Evolutionary conservation across 1,140 invertebrate genomes (phyloP).

Genomic region (Metaphire vulgaris): DNA sequence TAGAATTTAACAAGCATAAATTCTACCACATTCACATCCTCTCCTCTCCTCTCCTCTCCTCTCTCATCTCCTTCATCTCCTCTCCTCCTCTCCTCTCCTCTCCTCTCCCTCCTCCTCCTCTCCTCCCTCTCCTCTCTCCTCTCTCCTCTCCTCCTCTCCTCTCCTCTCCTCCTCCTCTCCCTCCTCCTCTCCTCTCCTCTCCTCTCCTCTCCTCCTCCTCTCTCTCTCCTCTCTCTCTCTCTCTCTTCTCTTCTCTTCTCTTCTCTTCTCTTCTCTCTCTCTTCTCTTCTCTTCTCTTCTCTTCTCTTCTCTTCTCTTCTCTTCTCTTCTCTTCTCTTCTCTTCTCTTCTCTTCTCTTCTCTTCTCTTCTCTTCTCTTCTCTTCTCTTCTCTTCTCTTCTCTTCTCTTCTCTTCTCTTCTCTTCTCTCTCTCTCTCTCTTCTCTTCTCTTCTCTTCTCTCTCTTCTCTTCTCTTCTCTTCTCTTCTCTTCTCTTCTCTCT

Average conservation of each 20-base stretch:
- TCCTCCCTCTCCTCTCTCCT: not conserved
- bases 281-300: not conserved
- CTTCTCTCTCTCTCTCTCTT: no score
- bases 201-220: not conserved
- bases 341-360: not conserved
- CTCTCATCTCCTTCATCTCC: not conserved
- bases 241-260: not conserved
- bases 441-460: no score
- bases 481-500: no score
- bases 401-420: no score
- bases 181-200: not conserved
- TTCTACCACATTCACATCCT: not conserved
- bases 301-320: not conserved
- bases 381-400: no score
- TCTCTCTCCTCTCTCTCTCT: not conserved
- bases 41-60: not conserved
- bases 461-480: no score
- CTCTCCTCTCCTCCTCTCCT: not conserved
- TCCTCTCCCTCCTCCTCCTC: not conserved
- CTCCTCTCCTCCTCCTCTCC: not conserved
- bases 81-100: not conserved
- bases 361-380: no score
- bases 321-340: not conserved
- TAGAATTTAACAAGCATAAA: not conserved
- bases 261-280: not conserved